Evolutionary conservation across 37 sponge, comb jelly and placozoan genomes (phyloP), one percentile per base, ranked within the genome.

Genomic region (Diacarnus erythraeanus): DNA sequence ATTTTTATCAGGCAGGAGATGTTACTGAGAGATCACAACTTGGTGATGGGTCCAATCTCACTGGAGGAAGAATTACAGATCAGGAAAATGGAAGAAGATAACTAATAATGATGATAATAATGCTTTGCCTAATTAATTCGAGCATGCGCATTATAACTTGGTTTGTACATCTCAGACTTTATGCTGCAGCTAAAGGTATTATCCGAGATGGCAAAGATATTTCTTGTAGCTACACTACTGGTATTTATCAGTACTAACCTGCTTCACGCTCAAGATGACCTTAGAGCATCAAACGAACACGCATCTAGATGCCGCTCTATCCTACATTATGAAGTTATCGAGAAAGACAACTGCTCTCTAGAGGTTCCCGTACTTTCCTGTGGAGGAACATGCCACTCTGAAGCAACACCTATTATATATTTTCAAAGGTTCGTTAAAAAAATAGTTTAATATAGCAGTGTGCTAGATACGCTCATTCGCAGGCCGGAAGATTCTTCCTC

Each of bases 1-100:
- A n/a, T n/a, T n/a, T n/a, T n/a, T n/a, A n/a, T 6, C 57, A 84
- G 84, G 64, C 86, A 89, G 39, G 89, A 89, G 67, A 42, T 57
- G 29, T 63, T 83, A 12, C 64, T 89, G 66, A 69, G 71, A 5
- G 84, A 89, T 61, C 83, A 80, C 57, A 89, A 89, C 41, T 64
- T 89, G 6, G 89, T 89, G 4, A 83, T 80, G 84, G 89, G 89
- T 15, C 37, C 71, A 21, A 59, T 89, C 3, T 43, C 79, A 73
- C 57, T 59, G 2, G 61, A 76, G 3, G 71, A 84, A 22, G 85
- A 77, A 39, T 3, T 81, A 31, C 69, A 72, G 26, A 3, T 72
- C 33, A 63, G 58, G 39, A 71, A 42, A 65, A 42, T 78, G 42
- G 75, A 72, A 42, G 26, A 69, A 37, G 12, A 47, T 12, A 47